Evolutionary conservation across 2,113 vertebrate genomes (phyloP), one percentile per base, ranked within the genome.

Genomic region (Labeo catla): DNA sequence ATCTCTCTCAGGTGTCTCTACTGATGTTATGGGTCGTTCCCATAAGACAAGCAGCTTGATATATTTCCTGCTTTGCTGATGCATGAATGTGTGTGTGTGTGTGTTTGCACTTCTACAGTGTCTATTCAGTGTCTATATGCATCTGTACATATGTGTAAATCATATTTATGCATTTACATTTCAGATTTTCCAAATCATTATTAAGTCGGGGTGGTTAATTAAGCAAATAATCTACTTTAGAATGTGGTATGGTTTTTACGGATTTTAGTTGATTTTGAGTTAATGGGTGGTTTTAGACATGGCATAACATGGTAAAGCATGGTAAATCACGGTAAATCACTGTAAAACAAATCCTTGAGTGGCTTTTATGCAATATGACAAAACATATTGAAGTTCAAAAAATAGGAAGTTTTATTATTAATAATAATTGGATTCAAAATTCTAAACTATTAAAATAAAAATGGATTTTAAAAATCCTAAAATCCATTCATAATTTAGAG

Each of bases 1-100:
- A 47, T 34, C 47, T 73, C 54, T 76, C 68, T 63, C 50, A n/a
- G 76, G 76, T 77, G 76, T 54, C 73, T 76, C 21, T 76, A 45
- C 45, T 76, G 12, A 76, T 76, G 76, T 54, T 77, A 54, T 34
- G 76, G 76, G 49, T 54, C 8, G 15, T 77, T 77, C 76, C 76
- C 76, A 54, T 77, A 49, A n/a, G 45, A 68, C 63, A 2, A 34
- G 23, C 10, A 52, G 39, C 47, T 36, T 34, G 28, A 36, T 45
- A 12, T 63, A 54, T 86, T 54, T 84, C 36, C 43, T 49, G 28
- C 4, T 83, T 6, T 84, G 39, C 19, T 34, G 47, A 76, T 70
- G 65, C 45, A 39, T 23, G 49, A 57, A 45, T 76, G 9, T 45
- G n/a, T 79, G 21, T 82, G 47, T 87, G 65, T 84, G 61, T 57